Base-by-base conservation (phyloP, 1,140 invertebrate species). In the Brachionus sp. region DNA sequence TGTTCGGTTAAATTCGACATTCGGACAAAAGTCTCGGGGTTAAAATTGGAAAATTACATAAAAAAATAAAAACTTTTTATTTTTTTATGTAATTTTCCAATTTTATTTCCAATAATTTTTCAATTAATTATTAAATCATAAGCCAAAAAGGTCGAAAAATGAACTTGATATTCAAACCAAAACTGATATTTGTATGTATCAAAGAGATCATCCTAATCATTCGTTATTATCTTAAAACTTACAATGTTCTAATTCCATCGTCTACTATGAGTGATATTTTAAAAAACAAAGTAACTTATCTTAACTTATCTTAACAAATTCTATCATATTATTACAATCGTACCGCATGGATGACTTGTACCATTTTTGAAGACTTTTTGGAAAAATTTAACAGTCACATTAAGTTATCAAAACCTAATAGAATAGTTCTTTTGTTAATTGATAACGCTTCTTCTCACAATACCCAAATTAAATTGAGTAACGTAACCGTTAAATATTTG, bases 361-460 rank as follows among this genome's bases (percentile, higher is more conserved):
- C 23, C 5, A 66, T 83, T 35, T 83, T 83, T 64, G 53, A 25
- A 33, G 64, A 83, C 66, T 85, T 84, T 84, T 66, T 66, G 29
- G 64, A 66, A 66, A 66, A 66, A n/a, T 66, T 66, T 33, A 66
- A 66, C 33, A n/a, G 42, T 62, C 35, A 77, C 42, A 66, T 66
- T 66, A 66, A 66, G 33, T 84, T 85, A 68, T 50, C 37, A 23
- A 68, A 35, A 19, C 23, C 84, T 46, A 46, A 57, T 50, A 57
- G 88, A 83, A 89, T 90, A 86, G 89, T 89, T 83, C 78, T 90
- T 9, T 83, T 91, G 37, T 87, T 83, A 85, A 29, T 90, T 78
- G 89, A 91, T 84, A 91, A 90, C 84, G 90, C 88, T 85, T 84
- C 88, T 70, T 86, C 89, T 70, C 89, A 90, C 85, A 83, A 86